phyloP scores from a whole-genome alignment of 35 echinoderm and acorn worm species.

The Apostichopus californicus region DNA sequence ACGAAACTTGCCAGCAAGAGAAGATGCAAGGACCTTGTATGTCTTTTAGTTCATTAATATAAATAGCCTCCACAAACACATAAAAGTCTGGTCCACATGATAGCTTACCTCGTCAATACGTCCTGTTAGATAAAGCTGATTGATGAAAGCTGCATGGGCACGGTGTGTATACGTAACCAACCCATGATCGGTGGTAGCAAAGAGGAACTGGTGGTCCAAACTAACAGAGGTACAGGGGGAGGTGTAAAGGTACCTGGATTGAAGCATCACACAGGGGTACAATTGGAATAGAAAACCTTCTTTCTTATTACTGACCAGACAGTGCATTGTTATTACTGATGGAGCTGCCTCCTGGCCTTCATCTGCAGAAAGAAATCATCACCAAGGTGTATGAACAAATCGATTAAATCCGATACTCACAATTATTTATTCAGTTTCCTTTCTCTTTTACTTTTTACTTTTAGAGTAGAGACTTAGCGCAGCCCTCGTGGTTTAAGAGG shows the following conservation, averaged over 20 bases:
- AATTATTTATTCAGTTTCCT: no score
- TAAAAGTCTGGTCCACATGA: no score
- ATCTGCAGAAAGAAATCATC: not conserved
- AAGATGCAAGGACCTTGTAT: no score
- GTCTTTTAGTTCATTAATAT: no score
- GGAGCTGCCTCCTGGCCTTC: not conserved
- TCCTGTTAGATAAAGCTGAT: conserved; percentile 5
- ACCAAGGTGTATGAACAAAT: not conserved
- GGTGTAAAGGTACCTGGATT: conserved; percentile 39
- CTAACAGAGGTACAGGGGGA: conserved; percentile 34
- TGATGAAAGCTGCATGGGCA: conserved; percentile 38
- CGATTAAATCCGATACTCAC: not conserved
- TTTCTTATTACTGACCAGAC: conserved; percentile 41
- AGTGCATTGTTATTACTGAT: conserved; percentile 21
- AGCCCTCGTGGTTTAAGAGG: no score
- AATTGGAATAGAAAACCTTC: conserved; percentile 49
- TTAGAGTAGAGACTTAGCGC: no score
- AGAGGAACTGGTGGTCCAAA: conserved; percentile 20
- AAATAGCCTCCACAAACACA: no score
- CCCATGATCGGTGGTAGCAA: conserved; percentile 42
- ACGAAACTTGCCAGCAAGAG: no score
- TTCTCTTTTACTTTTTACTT: no score
- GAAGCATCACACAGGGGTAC: conserved; percentile 33
- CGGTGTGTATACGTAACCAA: conserved; percentile 32
- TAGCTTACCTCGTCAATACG: conserved; percentile 1